phyloP scores from a whole-genome alignment of 2,113 vertebrate species.

The Corapipo altera region DNA sequence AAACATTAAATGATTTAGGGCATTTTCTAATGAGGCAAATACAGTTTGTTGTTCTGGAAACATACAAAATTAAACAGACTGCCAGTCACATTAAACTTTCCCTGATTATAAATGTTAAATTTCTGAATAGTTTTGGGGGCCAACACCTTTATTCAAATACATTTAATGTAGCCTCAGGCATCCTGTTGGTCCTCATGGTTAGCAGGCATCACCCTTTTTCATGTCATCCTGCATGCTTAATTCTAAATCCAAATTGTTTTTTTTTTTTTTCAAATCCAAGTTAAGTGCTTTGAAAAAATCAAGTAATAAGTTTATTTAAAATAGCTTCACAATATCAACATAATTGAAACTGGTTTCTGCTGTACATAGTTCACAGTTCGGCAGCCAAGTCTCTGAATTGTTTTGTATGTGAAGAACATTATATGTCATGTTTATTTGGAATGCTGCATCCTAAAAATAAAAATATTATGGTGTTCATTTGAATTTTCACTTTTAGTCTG shows the following conservation, averaged over 20 bases:
- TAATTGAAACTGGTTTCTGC: neutral
- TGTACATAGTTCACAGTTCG: neutral
- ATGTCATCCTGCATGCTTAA: neutral
- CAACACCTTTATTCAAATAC: neutral
- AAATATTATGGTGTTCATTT: neutral
- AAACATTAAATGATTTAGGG: neutral
- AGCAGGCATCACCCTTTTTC: neutral
- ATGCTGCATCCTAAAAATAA: neutral
- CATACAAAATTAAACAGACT: neutral
- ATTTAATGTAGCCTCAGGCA: neutral
- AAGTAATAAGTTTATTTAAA: neutral
- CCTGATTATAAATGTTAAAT: neutral
- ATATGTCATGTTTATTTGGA: neutral
- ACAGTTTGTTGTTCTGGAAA: neutral
- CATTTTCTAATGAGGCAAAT: neutral
- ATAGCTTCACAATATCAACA: neutral
- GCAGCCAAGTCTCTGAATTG: neutral
- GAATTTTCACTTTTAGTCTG: neutral
- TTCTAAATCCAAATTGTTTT: neutral
- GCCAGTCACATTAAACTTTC: neutral
- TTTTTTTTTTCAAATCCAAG: neutral
- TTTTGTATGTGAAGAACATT: neutral
- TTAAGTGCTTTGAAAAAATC: neutral
- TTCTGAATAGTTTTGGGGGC: neutral
- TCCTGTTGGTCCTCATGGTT: neutral